Evolutionary conservation across 2,797 vertebrate species (phyloP).

Genomic region (Lycodopsis pacificus): DNA sequence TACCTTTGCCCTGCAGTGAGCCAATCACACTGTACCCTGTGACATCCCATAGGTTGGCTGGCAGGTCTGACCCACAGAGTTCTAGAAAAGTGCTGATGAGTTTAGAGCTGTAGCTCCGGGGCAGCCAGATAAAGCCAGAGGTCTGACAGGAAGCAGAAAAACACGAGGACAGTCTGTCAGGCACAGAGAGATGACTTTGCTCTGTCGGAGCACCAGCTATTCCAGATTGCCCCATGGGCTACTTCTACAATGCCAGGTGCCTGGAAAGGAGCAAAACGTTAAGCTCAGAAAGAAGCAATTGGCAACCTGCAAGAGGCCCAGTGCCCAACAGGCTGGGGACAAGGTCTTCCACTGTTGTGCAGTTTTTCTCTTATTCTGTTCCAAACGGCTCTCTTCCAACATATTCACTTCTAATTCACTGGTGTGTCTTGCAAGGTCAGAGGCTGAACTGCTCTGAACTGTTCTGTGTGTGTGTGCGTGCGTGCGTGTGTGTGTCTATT

Average conservation of each 20-base stretch:
- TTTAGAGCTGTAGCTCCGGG: conserved; percentile 12
- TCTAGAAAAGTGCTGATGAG: conserved; percentile 9
- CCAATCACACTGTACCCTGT: background rate
- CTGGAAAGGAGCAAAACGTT: conserved; percentile 14
- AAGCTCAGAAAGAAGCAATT: conserved; percentile 20
- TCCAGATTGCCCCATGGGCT: conserved; percentile 21
- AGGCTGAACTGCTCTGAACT: background rate
- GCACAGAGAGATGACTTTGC: conserved; percentile 11
- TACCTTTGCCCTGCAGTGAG: background rate
- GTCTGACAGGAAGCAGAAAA: conserved; percentile 26
- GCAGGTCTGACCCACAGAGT: background rate
- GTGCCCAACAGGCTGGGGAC: conserved; percentile 23
- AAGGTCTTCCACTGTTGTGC: conserved; percentile 12
- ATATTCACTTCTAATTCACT: background rate
- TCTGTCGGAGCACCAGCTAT: conserved; percentile 12
- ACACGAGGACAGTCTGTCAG: conserved; percentile 14
- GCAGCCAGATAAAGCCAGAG: conserved; percentile 13
- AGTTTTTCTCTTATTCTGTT: conserved; percentile 11
- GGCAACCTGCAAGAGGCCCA: conserved; percentile 14
- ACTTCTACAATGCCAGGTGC: conserved; percentile 21
- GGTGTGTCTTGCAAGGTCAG: background rate
- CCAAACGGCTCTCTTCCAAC: conserved; percentile 14
- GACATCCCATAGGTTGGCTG: background rate
- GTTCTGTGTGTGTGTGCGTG: no score
- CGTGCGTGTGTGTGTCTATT: background rate